phyloP scores from a whole-genome alignment of 92 coral and sea anemone species.

The Parazoanthus swiftii region DNA sequence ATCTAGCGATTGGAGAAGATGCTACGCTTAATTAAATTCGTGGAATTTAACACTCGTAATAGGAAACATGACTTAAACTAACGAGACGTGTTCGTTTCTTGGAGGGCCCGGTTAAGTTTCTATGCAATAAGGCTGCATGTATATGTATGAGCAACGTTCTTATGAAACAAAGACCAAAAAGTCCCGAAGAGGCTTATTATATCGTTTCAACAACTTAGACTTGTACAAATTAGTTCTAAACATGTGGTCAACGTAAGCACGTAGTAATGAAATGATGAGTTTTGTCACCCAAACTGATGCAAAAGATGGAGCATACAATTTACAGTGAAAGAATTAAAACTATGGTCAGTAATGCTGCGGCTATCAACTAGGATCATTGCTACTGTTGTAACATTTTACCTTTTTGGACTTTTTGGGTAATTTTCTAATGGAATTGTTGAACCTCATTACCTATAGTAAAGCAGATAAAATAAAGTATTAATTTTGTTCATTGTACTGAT shows the following conservation, averaged over 20 bases:
- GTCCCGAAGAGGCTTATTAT: too few species aligned
- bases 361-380: neutral
- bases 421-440: constrained; percentile 45
- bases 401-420: constrained; percentile 40
- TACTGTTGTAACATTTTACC: constrained; percentile 13
- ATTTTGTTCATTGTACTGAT: neutral
- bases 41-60: too few species aligned
- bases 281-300: neutral
- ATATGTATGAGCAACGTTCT: too few species aligned
- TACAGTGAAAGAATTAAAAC: neutral
- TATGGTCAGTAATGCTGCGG: neutral
- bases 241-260: neutral
- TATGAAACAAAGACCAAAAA: too few species aligned
- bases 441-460: constrained; percentile 37
- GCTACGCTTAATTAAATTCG: too few species aligned
- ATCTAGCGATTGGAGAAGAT: too few species aligned
- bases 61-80: too few species aligned
- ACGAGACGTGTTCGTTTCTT: too few species aligned
- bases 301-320: neutral
- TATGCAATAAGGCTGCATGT: too few species aligned
- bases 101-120: too few species aligned
- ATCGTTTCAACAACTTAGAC: too few species aligned
- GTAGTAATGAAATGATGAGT: neutral
- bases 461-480: neutral
- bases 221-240: neutral